Conservation (phyloP, 37 sponge, comb jelly and placozoan genomes). For the Eunapius fragilis region DNA sequence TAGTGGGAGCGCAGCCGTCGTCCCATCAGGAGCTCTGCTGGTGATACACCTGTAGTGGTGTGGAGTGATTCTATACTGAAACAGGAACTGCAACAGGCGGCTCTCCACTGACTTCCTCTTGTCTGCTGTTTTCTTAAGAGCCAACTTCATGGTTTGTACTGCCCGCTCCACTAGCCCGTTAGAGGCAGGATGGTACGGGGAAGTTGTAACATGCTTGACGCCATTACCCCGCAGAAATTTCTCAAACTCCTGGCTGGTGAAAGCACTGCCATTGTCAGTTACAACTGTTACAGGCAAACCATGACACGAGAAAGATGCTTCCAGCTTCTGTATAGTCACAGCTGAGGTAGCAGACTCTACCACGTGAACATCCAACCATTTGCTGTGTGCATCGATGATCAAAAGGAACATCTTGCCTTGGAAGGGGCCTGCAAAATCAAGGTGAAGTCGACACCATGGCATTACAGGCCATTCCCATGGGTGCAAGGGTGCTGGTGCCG, state of each 20-base stretch:
- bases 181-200: constrained; percentile 69
- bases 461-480: constrained; percentile 59
- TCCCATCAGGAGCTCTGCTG: constrained; percentile 43
- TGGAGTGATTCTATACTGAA: constrained; percentile 49
- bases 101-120: constrained; percentile 1
- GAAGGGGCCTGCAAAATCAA: constrained; percentile 58
- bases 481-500: constrained; percentile 37
- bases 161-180: too few species aligned
- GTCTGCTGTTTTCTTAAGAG: too few species aligned
- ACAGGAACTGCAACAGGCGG: constrained; percentile 31
- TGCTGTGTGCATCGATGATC: constrained; percentile 51
- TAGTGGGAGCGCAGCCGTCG: constrained; percentile 31
- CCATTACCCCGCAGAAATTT: constrained; percentile 23
- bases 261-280: constrained; percentile 46
- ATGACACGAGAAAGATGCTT: constrained; percentile 16
- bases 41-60: constrained; percentile 43
- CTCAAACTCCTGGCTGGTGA: constrained; percentile 37
- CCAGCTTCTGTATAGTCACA: constrained; percentile 29
- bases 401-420: constrained; percentile 43
- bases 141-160: too few species aligned
- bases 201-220: constrained; percentile 10
- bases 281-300: constrained; percentile 45
- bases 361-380: constrained; percentile 66
- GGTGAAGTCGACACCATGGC: constrained; percentile 48
- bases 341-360: constrained; percentile 8